These are phyloP conservation scores for Mugil cephalus DNA, from an alignment of 2,113 vertebrate species.

Conservation along the genomic window DNA sequence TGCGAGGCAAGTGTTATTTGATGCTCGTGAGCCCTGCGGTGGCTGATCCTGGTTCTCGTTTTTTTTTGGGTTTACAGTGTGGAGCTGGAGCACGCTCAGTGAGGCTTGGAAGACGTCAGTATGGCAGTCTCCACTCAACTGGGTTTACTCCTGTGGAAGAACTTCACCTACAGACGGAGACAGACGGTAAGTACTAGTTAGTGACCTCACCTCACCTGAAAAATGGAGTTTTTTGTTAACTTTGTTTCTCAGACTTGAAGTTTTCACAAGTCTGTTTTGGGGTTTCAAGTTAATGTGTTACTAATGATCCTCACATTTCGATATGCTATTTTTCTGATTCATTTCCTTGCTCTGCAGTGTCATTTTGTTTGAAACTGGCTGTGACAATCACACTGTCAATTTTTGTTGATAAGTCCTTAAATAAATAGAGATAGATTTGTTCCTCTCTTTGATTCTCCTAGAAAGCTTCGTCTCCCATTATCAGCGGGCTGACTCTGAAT, in stretches of 20 bases:
- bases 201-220: neutral
- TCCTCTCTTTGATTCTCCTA: neutral
- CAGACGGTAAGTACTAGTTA: conserved; percentile 90
- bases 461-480: neutral
- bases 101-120: conserved; percentile 73
- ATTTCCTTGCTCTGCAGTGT: no score
- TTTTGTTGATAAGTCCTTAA: neutral
- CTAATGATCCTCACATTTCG: no score
- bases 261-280: neutral
- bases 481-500: neutral
- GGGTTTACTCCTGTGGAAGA: conserved; percentile 97
- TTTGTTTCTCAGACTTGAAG: neutral
- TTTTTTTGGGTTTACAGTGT: conserved; percentile 81
- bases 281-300: no score
- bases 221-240: neutral
- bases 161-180: conserved; percentile 94
- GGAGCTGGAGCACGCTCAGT: conserved; percentile 79
- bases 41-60: conserved; percentile 31
- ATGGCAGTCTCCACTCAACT: conserved; percentile 95
- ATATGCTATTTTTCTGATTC: no score
- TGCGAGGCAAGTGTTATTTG: neutral
- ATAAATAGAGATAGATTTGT: neutral
- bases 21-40: neutral
- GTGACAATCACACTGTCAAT: neutral
- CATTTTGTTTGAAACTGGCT: no score